phyloP scores from a whole-genome alignment of 2,113 vertebrate species.

The Peromyscus leucopus region DNA sequence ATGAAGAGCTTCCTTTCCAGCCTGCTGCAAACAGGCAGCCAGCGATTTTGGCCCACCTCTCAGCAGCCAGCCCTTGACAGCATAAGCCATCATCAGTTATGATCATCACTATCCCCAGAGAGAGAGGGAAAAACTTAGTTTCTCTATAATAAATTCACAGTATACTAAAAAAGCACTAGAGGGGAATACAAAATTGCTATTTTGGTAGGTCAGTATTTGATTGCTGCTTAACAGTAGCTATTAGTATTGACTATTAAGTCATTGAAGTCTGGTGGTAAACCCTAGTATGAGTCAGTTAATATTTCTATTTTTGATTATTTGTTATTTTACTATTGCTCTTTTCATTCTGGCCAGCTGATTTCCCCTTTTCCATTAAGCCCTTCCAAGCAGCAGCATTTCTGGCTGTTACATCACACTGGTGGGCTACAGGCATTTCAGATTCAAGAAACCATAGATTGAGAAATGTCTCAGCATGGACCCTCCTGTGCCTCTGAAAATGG shows the following conservation, averaged over 20 bases:
- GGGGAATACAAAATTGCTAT: conserved; percentile 3
- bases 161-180: conserved; percentile 12
- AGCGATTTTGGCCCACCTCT: neutral
- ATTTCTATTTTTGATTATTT: conserved; percentile 7
- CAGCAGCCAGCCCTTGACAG: neutral
- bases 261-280: neutral
- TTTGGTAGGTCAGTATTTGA: conserved; percentile 44
- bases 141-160: neutral
- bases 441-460: neutral
- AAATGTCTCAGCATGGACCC: neutral
- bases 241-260: neutral
- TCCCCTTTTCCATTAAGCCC: neutral
- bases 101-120: neutral
- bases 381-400: neutral
- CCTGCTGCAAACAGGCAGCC: neutral
- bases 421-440: neutral
- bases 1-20: neutral
- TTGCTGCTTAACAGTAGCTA: neutral
- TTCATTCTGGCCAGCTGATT: neutral
- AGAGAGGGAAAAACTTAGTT: neutral
- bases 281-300: neutral
- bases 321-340: neutral
- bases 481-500: neutral
- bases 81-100: neutral
- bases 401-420: neutral